Evolutionary conservation across 2,113 vertebrate species (phyloP).

Genomic region (Aegotheles bennettii): DNA sequence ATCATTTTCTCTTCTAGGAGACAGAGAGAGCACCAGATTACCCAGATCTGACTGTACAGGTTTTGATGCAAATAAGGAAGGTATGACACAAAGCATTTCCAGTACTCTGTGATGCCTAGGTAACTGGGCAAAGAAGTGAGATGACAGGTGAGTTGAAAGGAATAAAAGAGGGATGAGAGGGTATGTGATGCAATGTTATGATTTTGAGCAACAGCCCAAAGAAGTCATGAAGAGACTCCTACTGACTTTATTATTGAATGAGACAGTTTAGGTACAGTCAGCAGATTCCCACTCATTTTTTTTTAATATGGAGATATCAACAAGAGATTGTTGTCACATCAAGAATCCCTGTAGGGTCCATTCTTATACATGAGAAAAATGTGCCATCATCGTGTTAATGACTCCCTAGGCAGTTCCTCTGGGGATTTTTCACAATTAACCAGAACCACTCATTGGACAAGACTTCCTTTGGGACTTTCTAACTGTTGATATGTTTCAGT

Average conservation of each 20-base stretch:
- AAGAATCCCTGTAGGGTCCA: not conserved
- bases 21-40: not conserved
- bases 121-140: not conserved
- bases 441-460: not conserved
- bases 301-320: not conserved
- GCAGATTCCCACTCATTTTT: not conserved
- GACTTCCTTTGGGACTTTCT: not conserved
- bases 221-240: not conserved
- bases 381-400: not conserved
- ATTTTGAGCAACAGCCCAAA: not conserved
- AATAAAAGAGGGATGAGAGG: not conserved
- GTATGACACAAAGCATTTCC: not conserved
- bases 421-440: not conserved
- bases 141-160: not conserved
- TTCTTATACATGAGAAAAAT: not conserved
- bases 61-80: not conserved
- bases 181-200: fast-evolving
- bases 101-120: not conserved
- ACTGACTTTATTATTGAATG: not conserved
- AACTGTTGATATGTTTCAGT: not conserved
- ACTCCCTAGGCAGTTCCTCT: not conserved
- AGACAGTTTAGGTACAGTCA: not conserved
- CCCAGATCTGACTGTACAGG: not conserved
- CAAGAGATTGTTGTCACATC: not conserved
- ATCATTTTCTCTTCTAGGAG: not conserved